A percentile compares a stretch with the other conserved stretches of the same genome.
Evolutionary conservation across 2,888 invertebrate species (phyloP).

Genomic region (Dinocampus coccinellae): DNA sequence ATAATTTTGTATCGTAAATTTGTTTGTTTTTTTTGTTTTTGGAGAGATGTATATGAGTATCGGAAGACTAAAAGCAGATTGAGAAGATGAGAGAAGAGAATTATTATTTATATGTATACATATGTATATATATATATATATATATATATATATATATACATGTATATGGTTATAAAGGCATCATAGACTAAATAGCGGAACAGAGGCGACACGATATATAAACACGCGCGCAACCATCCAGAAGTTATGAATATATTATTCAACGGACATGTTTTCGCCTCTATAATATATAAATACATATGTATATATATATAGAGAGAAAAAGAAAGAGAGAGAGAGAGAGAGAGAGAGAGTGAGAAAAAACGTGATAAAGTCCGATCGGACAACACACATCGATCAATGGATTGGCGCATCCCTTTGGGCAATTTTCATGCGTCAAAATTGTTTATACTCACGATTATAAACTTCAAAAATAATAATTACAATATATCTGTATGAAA

Average conservation of each 20-base stretch:
- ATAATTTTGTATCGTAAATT: too few relatives aligned
- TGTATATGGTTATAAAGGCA: conserved; percentile 8
- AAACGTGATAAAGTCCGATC: conserved; percentile 67
- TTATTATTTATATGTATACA: not conserved
- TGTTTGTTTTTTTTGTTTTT: too few relatives aligned
- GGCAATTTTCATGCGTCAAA: conserved; percentile 69
- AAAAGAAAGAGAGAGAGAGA: conserved; percentile 43
- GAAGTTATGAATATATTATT: conserved; percentile 69
- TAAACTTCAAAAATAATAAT: not conserved
- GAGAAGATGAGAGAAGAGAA: not conserved
- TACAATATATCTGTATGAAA: not conserved
- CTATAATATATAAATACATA: not conserved
- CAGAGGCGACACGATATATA: conserved; percentile 50
- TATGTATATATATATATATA: too few relatives aligned
- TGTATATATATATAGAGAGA: not conserved
- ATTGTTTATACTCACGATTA: conserved; percentile 52
- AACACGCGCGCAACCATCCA: conserved; percentile 63
- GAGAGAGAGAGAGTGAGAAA: too few relatives aligned
- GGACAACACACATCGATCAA: conserved; percentile 65
- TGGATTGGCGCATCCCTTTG: conserved; percentile 67
- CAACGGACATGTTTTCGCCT: conserved; percentile 62
- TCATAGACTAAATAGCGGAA: conserved; percentile 35
- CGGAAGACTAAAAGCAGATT: not conserved
- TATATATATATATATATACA: conserved; percentile 36
- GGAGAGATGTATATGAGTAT: too few relatives aligned